phyloP scores from a whole-genome alignment of 2,113 vertebrate genomes.

The Emydura subglobosa region DNA sequence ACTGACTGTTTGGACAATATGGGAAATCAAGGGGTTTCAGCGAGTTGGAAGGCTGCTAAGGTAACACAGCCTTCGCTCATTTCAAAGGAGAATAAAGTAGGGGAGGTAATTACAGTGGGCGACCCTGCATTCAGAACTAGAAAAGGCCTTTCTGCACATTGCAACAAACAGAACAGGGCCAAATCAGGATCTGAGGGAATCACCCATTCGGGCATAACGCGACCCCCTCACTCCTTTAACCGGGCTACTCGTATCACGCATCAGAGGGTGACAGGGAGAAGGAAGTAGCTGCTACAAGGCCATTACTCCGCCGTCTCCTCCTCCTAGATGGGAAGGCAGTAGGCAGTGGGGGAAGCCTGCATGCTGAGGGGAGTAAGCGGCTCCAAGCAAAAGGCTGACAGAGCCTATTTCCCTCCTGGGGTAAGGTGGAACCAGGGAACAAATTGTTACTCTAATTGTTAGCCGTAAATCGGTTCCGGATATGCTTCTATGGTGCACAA shows the following conservation, averaged over 20 bases:
- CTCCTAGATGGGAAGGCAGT: background rate
- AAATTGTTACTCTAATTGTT: background rate
- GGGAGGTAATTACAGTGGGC: slow-evolving; percentile 8
- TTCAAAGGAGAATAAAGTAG: background rate
- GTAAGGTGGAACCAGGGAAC: background rate
- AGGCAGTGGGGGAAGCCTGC: background rate
- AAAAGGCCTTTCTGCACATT: background rate
- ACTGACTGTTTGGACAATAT: slow-evolving; percentile 43
- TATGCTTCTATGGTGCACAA: background rate
- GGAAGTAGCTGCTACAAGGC: background rate
- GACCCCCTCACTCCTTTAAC: background rate
- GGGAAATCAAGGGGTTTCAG: slow-evolving; percentile 55
- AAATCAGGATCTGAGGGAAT: background rate
- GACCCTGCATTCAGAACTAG: background rate
- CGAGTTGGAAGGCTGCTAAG: slow-evolving; percentile 23
- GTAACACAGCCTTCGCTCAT: background rate
- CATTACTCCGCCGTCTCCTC: background rate
- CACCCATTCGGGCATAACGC: background rate
- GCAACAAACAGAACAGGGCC: background rate
- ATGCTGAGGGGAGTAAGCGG: fast-evolving
- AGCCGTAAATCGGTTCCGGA: background rate
- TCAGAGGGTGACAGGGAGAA: background rate
- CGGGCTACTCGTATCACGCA: background rate
- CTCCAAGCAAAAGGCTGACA: background rate
- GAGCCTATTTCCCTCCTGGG: background rate